phyloP scores from a whole-genome alignment of 2,888 invertebrate genomes.

The Isoperla grammatica region DNA sequence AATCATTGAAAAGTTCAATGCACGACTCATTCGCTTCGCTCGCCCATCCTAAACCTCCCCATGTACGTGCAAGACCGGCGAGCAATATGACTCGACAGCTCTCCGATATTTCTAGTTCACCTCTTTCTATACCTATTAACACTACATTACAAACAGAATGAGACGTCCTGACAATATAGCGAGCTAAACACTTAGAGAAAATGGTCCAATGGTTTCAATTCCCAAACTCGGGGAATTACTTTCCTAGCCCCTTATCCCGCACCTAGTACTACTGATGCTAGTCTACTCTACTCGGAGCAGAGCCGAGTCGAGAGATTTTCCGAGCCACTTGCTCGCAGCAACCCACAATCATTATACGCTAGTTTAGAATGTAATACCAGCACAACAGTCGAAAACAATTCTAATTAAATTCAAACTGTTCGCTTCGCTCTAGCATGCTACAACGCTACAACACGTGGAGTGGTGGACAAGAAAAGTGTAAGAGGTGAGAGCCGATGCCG shows the following conservation, averaged over 20 bases:
- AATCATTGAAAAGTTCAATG: no score
- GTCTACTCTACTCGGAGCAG: background rate
- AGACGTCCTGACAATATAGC: conserved; percentile 11
- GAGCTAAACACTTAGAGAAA: conserved; percentile 15
- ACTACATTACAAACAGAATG: conserved; percentile 13
- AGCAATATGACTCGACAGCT: no score
- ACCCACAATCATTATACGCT: conserved; percentile 14
- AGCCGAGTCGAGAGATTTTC: conserved; percentile 8
- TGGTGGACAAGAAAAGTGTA: conserved; percentile 1
- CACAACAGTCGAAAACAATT: conserved; percentile 13
- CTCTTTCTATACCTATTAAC: conserved; percentile 16
- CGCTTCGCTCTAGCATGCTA: background rate
- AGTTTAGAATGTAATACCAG: conserved; percentile 13
- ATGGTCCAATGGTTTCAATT: conserved; percentile 18
- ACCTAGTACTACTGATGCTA: background rate
- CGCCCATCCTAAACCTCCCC: no score
- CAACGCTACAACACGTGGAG: background rate
- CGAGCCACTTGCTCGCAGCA: background rate
- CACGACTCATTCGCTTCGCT: no score
- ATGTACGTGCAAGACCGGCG: no score
- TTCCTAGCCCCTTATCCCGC: conserved; percentile 4
- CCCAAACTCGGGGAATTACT: conserved; percentile 18
- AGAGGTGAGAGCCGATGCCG: no score
- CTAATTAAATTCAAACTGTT: conserved; percentile 18
- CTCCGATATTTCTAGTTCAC: conserved; percentile 5